These are phyloP conservation scores for Glaucidium brasilianum DNA, from an alignment of 2,113 vertebrate genomes.

Conservation along the genomic window DNA sequence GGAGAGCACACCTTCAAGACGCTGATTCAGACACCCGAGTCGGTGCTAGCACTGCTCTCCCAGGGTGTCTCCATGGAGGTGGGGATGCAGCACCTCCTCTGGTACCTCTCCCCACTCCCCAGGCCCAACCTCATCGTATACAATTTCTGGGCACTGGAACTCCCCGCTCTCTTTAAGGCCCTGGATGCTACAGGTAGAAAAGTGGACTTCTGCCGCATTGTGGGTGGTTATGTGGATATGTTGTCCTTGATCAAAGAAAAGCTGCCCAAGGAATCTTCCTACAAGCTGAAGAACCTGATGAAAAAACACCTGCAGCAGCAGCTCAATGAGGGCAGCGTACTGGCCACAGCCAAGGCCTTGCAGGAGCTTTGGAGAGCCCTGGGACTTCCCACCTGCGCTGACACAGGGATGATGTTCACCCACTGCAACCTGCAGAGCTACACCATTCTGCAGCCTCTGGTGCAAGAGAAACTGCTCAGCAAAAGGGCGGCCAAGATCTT, in stretches of 20 bases:
- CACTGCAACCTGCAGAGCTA: slow-evolving; percentile 60
- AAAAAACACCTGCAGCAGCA: not conserved
- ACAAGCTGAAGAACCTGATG: slow-evolving; percentile 40
- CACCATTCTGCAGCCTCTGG: not conserved
- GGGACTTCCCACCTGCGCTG: not conserved
- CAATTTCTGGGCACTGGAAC: slow-evolving; percentile 29
- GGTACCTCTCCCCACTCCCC: not conserved
- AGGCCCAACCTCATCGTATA: slow-evolving; percentile 41
- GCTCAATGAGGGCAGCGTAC: not conserved
- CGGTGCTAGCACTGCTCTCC: not conserved
- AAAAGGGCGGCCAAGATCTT: not conserved
- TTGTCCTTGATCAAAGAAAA: slow-evolving; percentile 40
- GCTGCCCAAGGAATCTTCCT: slow-evolving; percentile 15
- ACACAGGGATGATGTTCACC: not conserved
- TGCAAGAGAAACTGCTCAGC: slow-evolving; percentile 8
- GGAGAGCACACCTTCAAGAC: slow-evolving; percentile 34
- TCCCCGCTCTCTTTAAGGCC: slow-evolving; percentile 38
- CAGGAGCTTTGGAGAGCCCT: slow-evolving; percentile 52
- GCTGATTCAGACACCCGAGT: not conserved
- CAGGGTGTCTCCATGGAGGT: slow-evolving; percentile 24
- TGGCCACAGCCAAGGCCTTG: slow-evolving; percentile 10
- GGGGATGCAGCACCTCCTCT: slow-evolving; percentile 47
- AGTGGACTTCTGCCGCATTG: slow-evolving; percentile 4
- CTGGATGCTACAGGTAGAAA: slow-evolving; percentile 28
- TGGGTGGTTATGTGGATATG: slow-evolving; percentile 45